Conservation (phyloP, 2,113 vertebrate species). For the Romanogobio albipinnatus region DNA sequence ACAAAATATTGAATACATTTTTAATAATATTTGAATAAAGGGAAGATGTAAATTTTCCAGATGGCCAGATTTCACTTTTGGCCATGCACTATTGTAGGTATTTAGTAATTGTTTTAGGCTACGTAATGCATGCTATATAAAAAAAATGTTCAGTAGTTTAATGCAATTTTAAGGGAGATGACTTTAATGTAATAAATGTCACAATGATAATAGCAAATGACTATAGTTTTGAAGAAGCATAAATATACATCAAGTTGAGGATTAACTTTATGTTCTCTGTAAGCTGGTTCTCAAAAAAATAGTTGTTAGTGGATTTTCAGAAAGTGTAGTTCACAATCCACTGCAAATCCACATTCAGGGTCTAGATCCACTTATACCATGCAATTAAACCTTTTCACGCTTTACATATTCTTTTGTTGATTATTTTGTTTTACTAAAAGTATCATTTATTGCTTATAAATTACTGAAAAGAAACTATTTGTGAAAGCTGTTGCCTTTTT, state of each 20-base stretch:
- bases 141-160: neutral
- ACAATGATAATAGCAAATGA: neutral
- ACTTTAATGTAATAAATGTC: neutral
- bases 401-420: neutral
- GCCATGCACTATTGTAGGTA: neutral
- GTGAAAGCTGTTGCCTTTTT: neutral
- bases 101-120: neutral
- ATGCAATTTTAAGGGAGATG: neutral
- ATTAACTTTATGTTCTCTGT: no score
- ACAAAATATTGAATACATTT: no score
- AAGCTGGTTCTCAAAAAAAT: no score
- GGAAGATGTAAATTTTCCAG: no score
- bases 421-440: neutral
- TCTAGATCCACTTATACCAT: neutral
- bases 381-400: neutral
- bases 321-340: no score
- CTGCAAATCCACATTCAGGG: neutral
- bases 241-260: neutral
- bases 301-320: no score
- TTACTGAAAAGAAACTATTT: neutral
- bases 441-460: no score
- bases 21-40: no score
- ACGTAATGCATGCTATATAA: neutral
- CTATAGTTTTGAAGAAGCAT: neutral
- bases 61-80: no score